Conservation (phyloP, 2,113 vertebrate genomes). For the Psilopsiagon aurifrons region DNA sequence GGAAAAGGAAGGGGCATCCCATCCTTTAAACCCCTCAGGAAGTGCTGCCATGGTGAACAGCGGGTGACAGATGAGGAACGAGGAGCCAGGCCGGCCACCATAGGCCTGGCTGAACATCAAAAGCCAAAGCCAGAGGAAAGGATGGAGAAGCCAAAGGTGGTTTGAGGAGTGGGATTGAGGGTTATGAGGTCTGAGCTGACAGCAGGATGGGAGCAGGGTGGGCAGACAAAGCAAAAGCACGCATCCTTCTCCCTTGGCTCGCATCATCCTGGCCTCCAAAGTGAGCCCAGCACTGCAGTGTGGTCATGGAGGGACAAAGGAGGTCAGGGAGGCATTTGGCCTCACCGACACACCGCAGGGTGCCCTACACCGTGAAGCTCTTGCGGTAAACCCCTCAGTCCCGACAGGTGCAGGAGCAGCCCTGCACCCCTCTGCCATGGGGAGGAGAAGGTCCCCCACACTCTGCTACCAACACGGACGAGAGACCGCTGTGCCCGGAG, state of each 20-base stretch:
- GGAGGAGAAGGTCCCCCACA: neutral
- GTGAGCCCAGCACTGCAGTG: neutral
- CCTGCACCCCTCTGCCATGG: accelerated
- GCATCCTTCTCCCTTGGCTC: neutral
- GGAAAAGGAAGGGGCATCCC: neutral
- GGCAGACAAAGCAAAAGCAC: neutral
- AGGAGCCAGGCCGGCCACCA: neutral
- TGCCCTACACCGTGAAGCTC: too few relatives aligned
- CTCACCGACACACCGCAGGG: neutral
- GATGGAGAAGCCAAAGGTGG: neutral
- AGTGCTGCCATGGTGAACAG: neutral
- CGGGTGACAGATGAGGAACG: neutral
- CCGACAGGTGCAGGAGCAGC: accelerated
- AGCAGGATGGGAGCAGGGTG: neutral
- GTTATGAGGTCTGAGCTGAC: neutral
- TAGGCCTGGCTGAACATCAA: constrained; percentile 11
- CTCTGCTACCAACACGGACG: neutral
- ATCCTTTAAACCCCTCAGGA: neutral
- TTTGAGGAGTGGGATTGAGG: neutral
- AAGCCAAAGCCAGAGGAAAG: neutral
- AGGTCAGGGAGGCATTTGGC: neutral
- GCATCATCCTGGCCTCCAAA: neutral
- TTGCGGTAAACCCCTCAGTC: neutral
- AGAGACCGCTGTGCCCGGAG: neutral
- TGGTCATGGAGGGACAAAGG: neutral